A percentile compares a stretch with the other conserved stretches of the same genome.
Conservation (phyloP, 2,797 vertebrate species). For the Melanotaenia boesemani region DNA sequence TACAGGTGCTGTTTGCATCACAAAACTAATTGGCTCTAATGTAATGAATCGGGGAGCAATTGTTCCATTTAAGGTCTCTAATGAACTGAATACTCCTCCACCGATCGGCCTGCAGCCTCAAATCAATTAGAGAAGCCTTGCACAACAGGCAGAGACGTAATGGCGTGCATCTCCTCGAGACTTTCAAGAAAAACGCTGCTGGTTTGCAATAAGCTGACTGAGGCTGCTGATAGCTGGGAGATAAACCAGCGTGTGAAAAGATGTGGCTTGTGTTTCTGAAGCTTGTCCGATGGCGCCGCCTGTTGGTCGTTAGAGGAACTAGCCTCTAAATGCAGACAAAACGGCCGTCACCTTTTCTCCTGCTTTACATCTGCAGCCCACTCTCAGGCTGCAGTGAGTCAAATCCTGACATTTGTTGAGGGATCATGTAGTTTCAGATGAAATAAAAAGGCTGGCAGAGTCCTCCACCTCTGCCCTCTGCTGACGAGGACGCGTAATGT, state of each 20-base stretch:
- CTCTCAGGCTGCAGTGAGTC: too few species aligned
- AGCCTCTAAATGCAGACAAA: not conserved
- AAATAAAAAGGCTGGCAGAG: not conserved
- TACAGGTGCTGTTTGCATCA: not conserved
- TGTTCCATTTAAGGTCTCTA: not conserved
- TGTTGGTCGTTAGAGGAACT: slow-evolving; percentile 36
- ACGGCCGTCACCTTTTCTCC: too few species aligned
- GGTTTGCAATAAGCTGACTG: too few species aligned
- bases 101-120: too few species aligned
- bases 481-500: fast-evolving
- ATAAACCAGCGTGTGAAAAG: too few species aligned
- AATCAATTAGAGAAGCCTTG: too few species aligned
- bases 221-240: slow-evolving; percentile 3
- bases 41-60: not conserved
- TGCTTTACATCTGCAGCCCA: too few species aligned
- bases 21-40: slow-evolving; percentile 2
- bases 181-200: too few species aligned
- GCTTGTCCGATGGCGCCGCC: slow-evolving; percentile 34
- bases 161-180: too few species aligned
- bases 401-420: too few species aligned
- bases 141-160: too few species aligned
- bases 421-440: slow-evolving; percentile 1
- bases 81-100: not conserved
- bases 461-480: not conserved
- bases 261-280: not conserved